phyloP scores from a whole-genome alignment of 2,113 vertebrate species.

The Phylloscopus whistleri region DNA sequence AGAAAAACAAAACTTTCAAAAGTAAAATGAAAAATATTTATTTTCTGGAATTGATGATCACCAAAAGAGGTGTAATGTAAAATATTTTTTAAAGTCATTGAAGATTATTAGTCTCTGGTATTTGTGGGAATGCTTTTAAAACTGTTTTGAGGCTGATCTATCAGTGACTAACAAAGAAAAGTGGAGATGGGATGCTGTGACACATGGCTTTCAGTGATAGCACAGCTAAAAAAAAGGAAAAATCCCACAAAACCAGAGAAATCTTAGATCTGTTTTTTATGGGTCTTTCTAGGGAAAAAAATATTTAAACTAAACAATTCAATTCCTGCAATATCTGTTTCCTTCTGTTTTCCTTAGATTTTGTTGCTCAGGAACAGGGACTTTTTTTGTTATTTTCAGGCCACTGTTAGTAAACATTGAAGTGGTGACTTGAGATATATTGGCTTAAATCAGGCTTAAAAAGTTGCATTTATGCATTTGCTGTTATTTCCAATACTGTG shows the following conservation, averaged over 20 bases:
- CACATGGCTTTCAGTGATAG: neutral
- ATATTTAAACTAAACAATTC: neutral
- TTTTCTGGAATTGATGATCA: neutral
- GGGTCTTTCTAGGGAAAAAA: neutral
- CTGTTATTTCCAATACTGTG: neutral
- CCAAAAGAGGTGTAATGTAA: neutral
- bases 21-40: neutral
- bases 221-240: neutral
- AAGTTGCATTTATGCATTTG: neutral
- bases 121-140: neutral
- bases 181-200: neutral
- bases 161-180: neutral
- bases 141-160: neutral
- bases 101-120: neutral
- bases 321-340: neutral
- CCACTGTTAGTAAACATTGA: neutral
- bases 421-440: neutral
- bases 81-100: neutral
- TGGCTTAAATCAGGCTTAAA: neutral
- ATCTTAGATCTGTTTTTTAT: neutral
- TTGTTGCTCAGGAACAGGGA: neutral
- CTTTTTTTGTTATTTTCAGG: neutral
- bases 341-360: neutral
- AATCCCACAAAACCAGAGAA: neutral
- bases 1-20: neutral